phyloP scores from a whole-genome alignment of 2,797 vertebrate genomes.

The Crocidura indochinensis region DNA sequence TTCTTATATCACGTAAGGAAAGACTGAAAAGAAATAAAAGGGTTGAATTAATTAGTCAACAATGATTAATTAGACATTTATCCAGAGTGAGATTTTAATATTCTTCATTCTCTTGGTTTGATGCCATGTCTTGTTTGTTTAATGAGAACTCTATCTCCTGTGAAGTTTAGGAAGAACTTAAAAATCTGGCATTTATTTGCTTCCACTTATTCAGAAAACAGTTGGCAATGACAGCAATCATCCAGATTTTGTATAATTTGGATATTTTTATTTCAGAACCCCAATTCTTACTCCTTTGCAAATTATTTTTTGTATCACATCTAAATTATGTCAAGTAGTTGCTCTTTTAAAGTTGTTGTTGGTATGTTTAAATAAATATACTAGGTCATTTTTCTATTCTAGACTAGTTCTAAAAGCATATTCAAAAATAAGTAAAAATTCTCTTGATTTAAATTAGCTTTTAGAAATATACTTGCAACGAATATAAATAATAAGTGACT shows the following conservation, averaged over 20 bases:
- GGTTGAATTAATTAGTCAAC: conserved; percentile 78
- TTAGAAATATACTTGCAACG: not conserved
- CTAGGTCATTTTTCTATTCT: conserved; percentile 13
- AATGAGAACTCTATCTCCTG: conserved; percentile 21
- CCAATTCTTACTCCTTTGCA: not conserved
- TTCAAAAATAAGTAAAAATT: not conserved
- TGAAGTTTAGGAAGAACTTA: conserved; percentile 62
- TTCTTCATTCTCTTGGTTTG: conserved; percentile 60
- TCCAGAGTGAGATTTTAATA: conserved; percentile 58
- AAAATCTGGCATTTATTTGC: conserved; percentile 37
- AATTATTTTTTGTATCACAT: conserved; percentile 18
- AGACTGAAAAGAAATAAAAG: conserved; percentile 72
- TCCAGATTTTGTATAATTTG: conserved; percentile 35
- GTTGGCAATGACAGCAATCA: conserved; percentile 31
- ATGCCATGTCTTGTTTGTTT: conserved; percentile 12
- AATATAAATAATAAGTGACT: conserved; percentile 41
- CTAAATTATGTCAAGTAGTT: conserved; percentile 30
- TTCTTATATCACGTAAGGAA: conserved; percentile 47
- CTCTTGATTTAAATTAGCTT: conserved; percentile 48
- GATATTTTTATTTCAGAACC: not conserved
- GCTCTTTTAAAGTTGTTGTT: conserved; percentile 48
- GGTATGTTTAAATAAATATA: conserved; percentile 51
- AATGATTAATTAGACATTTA: conserved; percentile 79
- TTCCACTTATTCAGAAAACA: conserved; percentile 59
- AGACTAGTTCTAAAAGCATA: conserved; percentile 33